Evolutionary conservation across 1,140 invertebrate species (phyloP).

Genomic region (Lepidurus packardi): DNA sequence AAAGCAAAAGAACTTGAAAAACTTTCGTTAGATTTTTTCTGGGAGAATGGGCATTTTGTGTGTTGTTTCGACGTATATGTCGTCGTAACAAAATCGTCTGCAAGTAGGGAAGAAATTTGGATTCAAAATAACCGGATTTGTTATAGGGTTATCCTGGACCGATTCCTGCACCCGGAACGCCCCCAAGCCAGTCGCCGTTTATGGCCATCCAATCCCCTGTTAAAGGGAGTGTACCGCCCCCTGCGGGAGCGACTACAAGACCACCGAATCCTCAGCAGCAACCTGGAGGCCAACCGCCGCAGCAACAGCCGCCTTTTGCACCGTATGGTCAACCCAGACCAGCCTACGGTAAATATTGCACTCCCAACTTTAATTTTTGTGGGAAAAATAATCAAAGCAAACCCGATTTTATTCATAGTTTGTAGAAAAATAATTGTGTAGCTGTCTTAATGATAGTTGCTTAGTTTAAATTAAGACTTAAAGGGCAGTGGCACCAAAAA

Average conservation of each 20-base stretch:
- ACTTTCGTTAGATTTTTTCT: too few species aligned
- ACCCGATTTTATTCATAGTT: too few species aligned
- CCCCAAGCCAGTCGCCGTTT: neutral
- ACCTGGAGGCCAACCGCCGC: conserved; percentile 30
- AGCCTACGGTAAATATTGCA: conserved; percentile 23
- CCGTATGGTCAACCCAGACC: conserved; percentile 28
- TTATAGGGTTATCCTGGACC: neutral
- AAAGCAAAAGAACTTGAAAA: too few species aligned
- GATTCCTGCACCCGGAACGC: conserved; percentile 3
- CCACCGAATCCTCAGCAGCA: conserved; percentile 25
- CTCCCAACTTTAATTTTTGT: neutral
- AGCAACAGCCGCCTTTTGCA: conserved; percentile 25
- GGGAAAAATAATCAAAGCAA: too few species aligned
- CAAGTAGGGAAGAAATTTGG: neutral
- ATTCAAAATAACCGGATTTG: neutral
- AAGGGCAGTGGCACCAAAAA: too few species aligned
- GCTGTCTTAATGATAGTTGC: too few species aligned
- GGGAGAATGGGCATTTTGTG: too few species aligned
- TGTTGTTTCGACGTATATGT: too few species aligned
- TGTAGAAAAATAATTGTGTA: too few species aligned
- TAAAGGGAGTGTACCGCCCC: conserved; percentile 27
- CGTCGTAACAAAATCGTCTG: too few species aligned
- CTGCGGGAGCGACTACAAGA: conserved; percentile 29
- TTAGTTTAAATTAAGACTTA: too few species aligned
- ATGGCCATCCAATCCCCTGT: neutral